These are phyloP conservation scores for Parauchenoglanis ngamensis DNA, from an alignment of 2,797 vertebrate species.

Conservation along the genomic window DNA sequence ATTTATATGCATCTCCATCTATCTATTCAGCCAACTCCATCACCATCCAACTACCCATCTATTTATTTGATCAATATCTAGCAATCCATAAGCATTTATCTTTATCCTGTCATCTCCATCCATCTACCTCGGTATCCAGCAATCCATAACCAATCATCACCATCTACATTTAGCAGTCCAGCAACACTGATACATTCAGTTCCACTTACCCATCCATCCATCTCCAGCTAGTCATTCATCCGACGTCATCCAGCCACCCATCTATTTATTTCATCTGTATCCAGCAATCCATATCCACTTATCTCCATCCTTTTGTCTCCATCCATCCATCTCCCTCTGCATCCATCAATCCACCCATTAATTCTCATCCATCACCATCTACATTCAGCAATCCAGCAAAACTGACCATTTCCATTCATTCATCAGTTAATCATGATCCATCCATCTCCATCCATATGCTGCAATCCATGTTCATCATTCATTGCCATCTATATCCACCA, in stretches of 20 bases:
- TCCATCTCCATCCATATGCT: background rate
- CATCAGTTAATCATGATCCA: background rate
- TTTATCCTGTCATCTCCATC: background rate
- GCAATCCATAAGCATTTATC: background rate
- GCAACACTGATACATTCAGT: background rate
- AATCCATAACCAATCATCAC: background rate
- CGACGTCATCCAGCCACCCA: background rate
- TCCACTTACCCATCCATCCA: background rate
- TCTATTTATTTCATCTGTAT: background rate
- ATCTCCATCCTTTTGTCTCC: background rate
- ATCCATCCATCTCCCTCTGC: background rate
- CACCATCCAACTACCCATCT: background rate
- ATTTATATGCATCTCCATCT: background rate
- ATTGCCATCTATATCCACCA: background rate
- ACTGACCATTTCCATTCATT: background rate
- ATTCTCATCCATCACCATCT: background rate
- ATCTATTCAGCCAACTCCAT: background rate
- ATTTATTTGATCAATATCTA: background rate
- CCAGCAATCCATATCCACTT: background rate
- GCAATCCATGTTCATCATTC: background rate
- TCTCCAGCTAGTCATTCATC: background rate
- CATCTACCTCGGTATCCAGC: background rate
- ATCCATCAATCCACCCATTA: background rate
- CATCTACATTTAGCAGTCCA: background rate
- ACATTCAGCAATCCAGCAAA: background rate